Conservation (phyloP, 2,797 vertebrate species). For the Epinephelus coioides region DNA sequence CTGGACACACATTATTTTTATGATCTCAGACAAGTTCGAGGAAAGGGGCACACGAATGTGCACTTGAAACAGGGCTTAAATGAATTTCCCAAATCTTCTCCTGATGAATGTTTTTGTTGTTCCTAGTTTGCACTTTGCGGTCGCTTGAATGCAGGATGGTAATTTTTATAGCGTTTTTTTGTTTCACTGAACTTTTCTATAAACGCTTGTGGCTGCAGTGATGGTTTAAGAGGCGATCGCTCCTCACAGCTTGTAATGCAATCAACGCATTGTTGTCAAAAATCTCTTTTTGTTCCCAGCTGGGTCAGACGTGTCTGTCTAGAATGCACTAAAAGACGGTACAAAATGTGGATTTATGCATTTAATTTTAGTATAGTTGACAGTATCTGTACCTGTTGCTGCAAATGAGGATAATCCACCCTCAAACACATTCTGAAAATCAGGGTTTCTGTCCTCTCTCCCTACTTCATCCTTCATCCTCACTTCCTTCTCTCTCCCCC, state of each 20-base stretch:
- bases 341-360: neutral
- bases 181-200: neutral
- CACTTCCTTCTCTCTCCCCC: conserved; percentile 84
- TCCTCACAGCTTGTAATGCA: conserved; percentile 8
- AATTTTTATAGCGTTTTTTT: neutral
- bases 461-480: conserved; percentile 66
- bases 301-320: neutral
- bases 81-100: conserved; percentile 1
- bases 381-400: conserved; percentile 47
- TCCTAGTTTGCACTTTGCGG: neutral
- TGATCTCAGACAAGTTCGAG: neutral
- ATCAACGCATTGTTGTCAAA: conserved; percentile 14
- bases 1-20: neutral
- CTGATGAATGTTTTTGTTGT: conserved; percentile 11
- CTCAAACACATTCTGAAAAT: conserved; percentile 89
- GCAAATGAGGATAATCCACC: conserved; percentile 48
- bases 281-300: conserved; percentile 10
- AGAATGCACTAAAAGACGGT: neutral
- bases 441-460: conserved; percentile 83
- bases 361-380: neutral
- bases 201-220: conserved; percentile 6
- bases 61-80: conserved; percentile 7
- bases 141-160: neutral
- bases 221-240: neutral
- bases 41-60: neutral